Percentiles rank a stretch among this genome's conserved stretches.
phyloP scores from a whole-genome alignment of 2,113 vertebrate genomes.

The Spea multiplicata region DNA sequence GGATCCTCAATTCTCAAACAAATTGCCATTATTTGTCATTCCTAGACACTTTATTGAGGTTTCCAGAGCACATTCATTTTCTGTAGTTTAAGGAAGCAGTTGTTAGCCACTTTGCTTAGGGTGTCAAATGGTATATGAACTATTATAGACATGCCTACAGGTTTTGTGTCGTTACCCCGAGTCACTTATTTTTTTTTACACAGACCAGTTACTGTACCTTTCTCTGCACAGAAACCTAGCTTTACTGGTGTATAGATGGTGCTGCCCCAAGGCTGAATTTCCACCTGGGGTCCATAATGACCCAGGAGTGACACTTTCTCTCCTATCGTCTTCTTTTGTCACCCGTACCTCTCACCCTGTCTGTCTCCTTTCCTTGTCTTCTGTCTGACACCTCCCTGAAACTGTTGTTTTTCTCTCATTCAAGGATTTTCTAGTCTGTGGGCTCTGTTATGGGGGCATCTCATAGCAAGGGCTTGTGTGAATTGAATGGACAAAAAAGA shows the following conservation, averaged over 20 bases:
- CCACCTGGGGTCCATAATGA: not conserved
- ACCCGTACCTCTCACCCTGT: not conserved
- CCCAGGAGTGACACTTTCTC: conserved; percentile 21
- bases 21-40: too few relatives aligned
- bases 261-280: not conserved
- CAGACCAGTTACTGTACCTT: too few relatives aligned
- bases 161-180: too few relatives aligned
- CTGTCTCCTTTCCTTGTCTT: conserved; percentile 5
- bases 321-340: conserved; percentile 13
- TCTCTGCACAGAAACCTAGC: too few relatives aligned
- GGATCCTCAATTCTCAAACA: too few relatives aligned
- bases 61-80: too few relatives aligned
- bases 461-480: conserved; percentile 69
- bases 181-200: too few relatives aligned
- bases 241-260: not conserved
- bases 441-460: conserved; percentile 21
- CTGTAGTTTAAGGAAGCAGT: too few relatives aligned
- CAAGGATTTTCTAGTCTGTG: conserved; percentile 47
- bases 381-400: not conserved
- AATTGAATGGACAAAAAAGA: conserved; percentile 65
- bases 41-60: too few relatives aligned
- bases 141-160: too few relatives aligned
- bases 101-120: too few relatives aligned
- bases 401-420: not conserved
- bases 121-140: too few relatives aligned